A percentile compares a stretch with the other conserved stretches of the same genome.
phyloP scores from a whole-genome alignment of 2,113 vertebrate genomes.

The Leucopternis melanops region DNA sequence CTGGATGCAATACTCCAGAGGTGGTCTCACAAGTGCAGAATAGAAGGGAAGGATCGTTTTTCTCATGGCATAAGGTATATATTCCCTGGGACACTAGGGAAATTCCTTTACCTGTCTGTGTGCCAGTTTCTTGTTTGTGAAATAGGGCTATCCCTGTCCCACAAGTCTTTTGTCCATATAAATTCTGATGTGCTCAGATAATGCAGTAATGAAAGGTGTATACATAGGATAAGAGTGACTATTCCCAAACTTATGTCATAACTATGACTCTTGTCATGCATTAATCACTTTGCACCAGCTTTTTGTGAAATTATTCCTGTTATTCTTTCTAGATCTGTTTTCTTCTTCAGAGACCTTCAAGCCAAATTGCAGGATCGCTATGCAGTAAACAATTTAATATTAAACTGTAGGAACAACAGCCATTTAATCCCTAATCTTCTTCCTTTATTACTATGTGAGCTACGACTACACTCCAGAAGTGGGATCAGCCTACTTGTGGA shows the following conservation, averaged over 20 bases:
- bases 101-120: not conserved
- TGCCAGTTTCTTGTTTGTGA: not conserved
- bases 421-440: not conserved
- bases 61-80: not conserved
- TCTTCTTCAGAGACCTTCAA: not conserved
- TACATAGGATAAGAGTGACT: not conserved
- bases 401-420: not conserved
- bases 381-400: not conserved
- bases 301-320: not conserved
- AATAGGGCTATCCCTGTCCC: not conserved
- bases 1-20: not conserved
- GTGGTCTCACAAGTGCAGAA: not conserved
- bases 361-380: not conserved
- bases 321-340: not conserved
- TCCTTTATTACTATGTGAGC: not conserved
- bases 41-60: not conserved
- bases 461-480: not conserved
- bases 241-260: not conserved
- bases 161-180: not conserved
- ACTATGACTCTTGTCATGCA: not conserved
- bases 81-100: not conserved
- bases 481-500: not conserved
- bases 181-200: not conserved
- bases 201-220: not conserved
- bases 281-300: not conserved